Evolutionary conservation across 2,888 invertebrate genomes (phyloP), one percentile per base, ranked within the genome.

Genomic region (Epirrita christyi): DNA sequence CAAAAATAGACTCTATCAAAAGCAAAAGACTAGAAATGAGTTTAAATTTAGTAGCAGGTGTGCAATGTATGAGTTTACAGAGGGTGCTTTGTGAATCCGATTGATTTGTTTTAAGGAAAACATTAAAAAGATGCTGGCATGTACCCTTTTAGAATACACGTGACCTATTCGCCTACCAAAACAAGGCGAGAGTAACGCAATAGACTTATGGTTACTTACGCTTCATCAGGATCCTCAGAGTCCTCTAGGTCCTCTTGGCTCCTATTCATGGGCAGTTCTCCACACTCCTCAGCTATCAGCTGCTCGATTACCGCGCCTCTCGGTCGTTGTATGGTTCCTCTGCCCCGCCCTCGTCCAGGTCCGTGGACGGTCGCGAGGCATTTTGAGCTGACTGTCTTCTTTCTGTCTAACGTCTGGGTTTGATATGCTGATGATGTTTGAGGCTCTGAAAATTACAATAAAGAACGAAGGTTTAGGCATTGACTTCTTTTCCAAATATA

Each of bases 221-320:
- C 77, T 71, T 92, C 92, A 66, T 94, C 94, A 64, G 90, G 91
- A 69, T 94, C 94, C 59, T 94, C 94, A 0, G 92, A 92, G 67
- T 94, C 94, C 27, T 94, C 93, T 0, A 93, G 75, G 41, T 94
- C 94, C 28, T 94, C 94, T 55, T 93, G 86, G 66, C 92, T 85
- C 40, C 89, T 82, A 42, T 83, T 84, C 60, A 91, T 76, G 14
- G 88, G 78, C 14, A 88, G 68, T 46, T 90, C 88, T 0, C 91
- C 91, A 45, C 91, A 92, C 62, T 91, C 88, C 45, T 90, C 90
- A 44, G 91, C 90, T 21, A 93, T 90, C 9, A 92, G 76, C 66
- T 91, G 85, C 61, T 91, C 88, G 70, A 93, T 84, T 63, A 85
- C 80, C 0, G 85, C 77, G 6, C 87, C 89, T 50, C 91, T 73